These are phyloP conservation scores for Silurus asotus DNA, from an alignment of 2,113 vertebrate genomes.

Conservation along the genomic window DNA sequence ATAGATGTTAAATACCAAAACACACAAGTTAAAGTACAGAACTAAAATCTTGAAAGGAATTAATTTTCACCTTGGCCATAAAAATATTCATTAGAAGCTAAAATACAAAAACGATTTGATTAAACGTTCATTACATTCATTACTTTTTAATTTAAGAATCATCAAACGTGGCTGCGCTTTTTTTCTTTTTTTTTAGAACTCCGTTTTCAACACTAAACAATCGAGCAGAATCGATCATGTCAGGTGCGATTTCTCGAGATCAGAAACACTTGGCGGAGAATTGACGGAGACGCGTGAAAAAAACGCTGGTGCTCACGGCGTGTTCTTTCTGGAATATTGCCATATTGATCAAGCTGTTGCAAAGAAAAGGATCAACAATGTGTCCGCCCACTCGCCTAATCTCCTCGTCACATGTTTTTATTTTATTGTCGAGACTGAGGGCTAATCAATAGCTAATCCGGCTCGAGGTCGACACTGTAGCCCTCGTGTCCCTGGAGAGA, in stretches of 20 bases:
- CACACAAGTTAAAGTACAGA: background rate
- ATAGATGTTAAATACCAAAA: background rate
- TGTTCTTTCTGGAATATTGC: slow-evolving; percentile 40
- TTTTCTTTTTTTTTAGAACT: background rate
- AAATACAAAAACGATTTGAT: background rate
- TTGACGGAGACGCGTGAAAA: background rate
- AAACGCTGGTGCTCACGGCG: background rate
- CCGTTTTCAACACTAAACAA: background rate
- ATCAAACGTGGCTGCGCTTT: background rate
- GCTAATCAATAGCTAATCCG: slow-evolving; percentile 70
- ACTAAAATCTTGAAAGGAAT: background rate
- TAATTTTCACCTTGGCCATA: background rate
- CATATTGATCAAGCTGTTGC: slow-evolving; percentile 56
- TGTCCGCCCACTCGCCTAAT: slow-evolving; percentile 49
- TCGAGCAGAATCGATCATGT: background rate
- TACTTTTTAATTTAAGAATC: background rate
- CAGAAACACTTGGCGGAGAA: background rate
- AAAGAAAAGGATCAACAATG: slow-evolving; percentile 53
- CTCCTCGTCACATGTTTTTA: slow-evolving; percentile 55
- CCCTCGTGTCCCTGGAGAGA: slow-evolving; percentile 43
- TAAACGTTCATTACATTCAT: too few relatives aligned
- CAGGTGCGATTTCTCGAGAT: background rate
- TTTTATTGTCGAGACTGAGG: slow-evolving; percentile 45
- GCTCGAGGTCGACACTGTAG: slow-evolving; percentile 55
- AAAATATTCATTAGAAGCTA: background rate